These are phyloP conservation scores for Coronaproctus castanopsis DNA, from an alignment of 2,888 invertebrate genomes.

Conservation along the genomic window DNA sequence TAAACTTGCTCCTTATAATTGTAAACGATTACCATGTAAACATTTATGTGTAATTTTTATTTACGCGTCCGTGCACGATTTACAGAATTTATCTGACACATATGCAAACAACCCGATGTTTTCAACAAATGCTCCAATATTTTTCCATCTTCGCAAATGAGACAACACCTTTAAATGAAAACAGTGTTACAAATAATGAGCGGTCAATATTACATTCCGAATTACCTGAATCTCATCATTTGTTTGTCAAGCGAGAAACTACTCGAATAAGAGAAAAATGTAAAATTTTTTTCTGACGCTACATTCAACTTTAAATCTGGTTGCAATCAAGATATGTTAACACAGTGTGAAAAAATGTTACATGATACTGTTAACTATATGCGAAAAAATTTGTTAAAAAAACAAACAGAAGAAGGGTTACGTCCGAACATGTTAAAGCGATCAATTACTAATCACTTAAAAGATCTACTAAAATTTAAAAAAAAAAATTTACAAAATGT, in stretches of 20 bases:
- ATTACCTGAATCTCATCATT: neutral
- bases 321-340: neutral
- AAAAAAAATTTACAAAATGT: too few species aligned
- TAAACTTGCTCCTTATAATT: too few species aligned
- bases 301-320: neutral
- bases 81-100: too few species aligned
- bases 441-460: neutral
- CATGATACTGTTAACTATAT: neutral
- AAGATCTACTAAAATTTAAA: neutral
- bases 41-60: too few species aligned
- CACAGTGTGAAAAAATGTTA: neutral
- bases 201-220: neutral
- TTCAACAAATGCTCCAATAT: too few species aligned
- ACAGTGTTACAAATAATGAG: too few species aligned
- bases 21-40: too few species aligned
- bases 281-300: neutral
- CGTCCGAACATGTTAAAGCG: neutral
- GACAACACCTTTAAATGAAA: too few species aligned
- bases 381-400: neutral
- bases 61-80: too few species aligned
- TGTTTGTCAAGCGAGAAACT: neutral
- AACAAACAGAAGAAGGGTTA: neutral
- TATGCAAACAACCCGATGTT: too few species aligned
- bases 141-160: too few species aligned
- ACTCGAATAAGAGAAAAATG: neutral